Conservation (phyloP, 1,140 invertebrate genomes). For the Saccostrea glomerata region DNA sequence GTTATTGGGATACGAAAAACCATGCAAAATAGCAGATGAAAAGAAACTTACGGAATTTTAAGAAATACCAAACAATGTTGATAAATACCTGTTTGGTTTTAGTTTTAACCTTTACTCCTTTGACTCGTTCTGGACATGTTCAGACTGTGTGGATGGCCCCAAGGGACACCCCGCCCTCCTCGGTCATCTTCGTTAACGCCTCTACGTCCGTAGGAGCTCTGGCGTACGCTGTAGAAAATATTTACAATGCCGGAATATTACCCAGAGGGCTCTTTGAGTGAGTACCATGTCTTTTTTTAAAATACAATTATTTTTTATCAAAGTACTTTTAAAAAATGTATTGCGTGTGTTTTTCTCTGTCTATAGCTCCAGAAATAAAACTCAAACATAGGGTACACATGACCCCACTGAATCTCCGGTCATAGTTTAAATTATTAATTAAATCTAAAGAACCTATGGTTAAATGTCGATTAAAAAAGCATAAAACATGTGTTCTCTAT, state of each 20-base stretch:
- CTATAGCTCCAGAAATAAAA: too few relatives aligned
- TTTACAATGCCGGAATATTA: slow-evolving; percentile 50
- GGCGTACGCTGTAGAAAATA: slow-evolving; percentile 50
- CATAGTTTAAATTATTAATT: too few relatives aligned
- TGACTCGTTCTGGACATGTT: neutral
- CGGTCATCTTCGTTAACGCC: slow-evolving; percentile 49
- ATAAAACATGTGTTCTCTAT: too few relatives aligned
- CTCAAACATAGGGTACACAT: too few relatives aligned
- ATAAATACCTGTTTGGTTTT: neutral
- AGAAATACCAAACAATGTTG: neutral
- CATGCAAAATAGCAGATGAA: too few relatives aligned
- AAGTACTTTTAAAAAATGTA: too few relatives aligned
- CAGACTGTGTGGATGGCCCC: slow-evolving; percentile 55
- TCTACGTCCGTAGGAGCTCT: slow-evolving; percentile 54
- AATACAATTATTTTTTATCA: neutral
- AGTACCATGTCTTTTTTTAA: neutral
- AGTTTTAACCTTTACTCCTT: neutral
- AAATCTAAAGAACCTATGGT: too few relatives aligned
- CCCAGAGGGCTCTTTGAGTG: slow-evolving; percentile 50
- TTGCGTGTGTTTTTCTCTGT: too few relatives aligned
- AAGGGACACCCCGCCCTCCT: neutral
- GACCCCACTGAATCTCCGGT: too few relatives aligned
- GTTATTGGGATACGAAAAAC: too few relatives aligned
- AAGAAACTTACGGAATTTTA: neutral
- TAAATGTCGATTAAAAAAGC: too few relatives aligned